Conservation (phyloP, 2,888 invertebrate species). For the Catonia carolina region DNA sequence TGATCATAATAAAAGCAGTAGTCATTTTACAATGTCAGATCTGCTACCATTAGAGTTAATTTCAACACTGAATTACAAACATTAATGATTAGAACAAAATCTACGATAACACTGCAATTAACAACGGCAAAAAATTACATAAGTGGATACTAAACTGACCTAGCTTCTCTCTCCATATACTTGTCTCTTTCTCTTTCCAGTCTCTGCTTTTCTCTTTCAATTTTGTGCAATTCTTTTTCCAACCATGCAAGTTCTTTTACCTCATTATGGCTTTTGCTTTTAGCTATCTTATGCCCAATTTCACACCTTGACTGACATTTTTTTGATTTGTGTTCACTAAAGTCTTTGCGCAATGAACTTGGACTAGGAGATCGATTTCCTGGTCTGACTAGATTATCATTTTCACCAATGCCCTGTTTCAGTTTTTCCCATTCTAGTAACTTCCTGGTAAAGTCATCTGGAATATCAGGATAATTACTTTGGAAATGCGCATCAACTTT, state of each 20-base stretch:
- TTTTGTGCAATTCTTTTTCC: conserved; percentile 52
- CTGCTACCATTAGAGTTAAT: too few species aligned
- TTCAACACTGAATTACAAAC: too few species aligned
- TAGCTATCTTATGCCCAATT: conserved; percentile 20
- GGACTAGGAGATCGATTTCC: conserved; percentile 33
- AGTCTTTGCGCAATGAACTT: conserved; percentile 37
- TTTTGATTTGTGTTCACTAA: conserved; percentile 15
- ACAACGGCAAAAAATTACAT: too few species aligned
- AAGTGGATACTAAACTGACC: conserved; percentile 39
- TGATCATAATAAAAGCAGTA: too few species aligned
- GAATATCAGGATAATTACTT: conserved; percentile 18
- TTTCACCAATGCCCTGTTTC: conserved; percentile 13
- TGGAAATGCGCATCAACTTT: conserved; percentile 16
- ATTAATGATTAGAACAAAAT: too few species aligned
- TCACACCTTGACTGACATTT: conserved; percentile 17
- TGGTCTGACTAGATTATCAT: conserved; percentile 20
- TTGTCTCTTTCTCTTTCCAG: conserved; percentile 56
- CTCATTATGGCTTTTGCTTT: conserved; percentile 40
- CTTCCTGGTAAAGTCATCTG: conserved; percentile 41
- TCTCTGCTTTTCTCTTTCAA: conserved; percentile 55
- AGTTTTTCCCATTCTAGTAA: conserved; percentile 58
- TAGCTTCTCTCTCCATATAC: conserved; percentile 57
- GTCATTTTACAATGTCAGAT: too few species aligned
- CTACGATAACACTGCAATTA: too few species aligned
- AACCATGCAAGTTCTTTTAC: conserved; percentile 52